These are phyloP conservation scores for Sus cebifrons DNA, from an alignment of 2,797 vertebrate species.

Conservation along the genomic window DNA sequence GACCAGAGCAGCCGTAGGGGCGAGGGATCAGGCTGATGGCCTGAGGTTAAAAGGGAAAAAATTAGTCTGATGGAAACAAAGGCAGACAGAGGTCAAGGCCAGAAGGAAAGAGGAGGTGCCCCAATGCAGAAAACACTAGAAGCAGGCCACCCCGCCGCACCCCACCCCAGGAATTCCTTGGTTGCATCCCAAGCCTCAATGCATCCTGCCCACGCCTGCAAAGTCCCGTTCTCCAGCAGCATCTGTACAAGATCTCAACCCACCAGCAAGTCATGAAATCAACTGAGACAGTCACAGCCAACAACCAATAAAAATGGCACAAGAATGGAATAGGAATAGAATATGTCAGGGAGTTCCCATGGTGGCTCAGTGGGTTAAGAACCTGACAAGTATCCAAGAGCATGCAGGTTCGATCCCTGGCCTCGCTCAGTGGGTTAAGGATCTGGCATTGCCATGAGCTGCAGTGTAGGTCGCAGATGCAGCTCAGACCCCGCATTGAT, in stretches of 20 bases:
- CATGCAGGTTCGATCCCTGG: too few species aligned
- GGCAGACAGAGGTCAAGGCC: neutral
- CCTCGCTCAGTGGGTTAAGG: too few species aligned
- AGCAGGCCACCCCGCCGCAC: neutral
- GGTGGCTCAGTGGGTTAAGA: too few species aligned
- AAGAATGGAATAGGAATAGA: too few species aligned
- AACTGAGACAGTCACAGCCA: neutral
- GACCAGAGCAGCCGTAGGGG: neutral
- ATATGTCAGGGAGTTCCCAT: too few species aligned
- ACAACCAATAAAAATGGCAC: neutral
- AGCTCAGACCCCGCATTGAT: too few species aligned
- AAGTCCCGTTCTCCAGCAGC: neutral
- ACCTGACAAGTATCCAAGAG: too few species aligned
- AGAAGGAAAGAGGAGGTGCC: too few species aligned
- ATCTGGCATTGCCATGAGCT: too few species aligned
- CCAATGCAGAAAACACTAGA: neutral
- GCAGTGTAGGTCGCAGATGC: too few species aligned
- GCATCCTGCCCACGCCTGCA: neutral
- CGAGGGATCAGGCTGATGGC: neutral
- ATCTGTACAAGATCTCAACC: fast-evolving
- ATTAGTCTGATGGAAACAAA: neutral
- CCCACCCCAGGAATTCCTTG: fast-evolving
- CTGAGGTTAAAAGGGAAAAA: neutral
- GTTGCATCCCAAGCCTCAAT: fast-evolving
- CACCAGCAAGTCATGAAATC: fast-evolving